A percentile compares a stretch with the other conserved stretches of the same genome.
Evolutionary conservation across 2,888 invertebrate genomes (phyloP).

Genomic region (Pteria penguin): DNA sequence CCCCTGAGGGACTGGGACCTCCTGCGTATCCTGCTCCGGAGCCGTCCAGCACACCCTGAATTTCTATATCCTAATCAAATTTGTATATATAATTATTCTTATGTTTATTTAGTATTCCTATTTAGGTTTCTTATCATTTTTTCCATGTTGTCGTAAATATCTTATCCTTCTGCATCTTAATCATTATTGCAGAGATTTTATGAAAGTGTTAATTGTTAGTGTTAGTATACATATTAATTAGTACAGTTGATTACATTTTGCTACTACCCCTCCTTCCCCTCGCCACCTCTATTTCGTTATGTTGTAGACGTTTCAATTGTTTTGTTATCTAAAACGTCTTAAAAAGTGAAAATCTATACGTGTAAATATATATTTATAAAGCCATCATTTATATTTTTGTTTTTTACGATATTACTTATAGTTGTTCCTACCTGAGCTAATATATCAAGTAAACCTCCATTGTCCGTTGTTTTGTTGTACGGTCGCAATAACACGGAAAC

Average conservation of each 20-base stretch:
- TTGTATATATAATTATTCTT: background rate
- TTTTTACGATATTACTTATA: background rate
- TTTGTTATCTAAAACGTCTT: no score
- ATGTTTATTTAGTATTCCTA: background rate
- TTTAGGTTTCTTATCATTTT: background rate
- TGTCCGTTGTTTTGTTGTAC: conserved; percentile 47
- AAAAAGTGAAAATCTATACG: background rate
- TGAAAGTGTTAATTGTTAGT: no score
- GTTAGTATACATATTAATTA: no score
- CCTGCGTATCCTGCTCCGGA: conserved; percentile 63
- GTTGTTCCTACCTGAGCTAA: conserved; percentile 58
- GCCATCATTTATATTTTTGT: no score
- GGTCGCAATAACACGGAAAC: conserved; percentile 48
- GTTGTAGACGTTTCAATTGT: no score
- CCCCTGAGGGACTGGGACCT: conserved; percentile 26
- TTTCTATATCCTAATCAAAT: conserved; percentile 47
- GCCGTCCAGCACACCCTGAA: conserved; percentile 61
- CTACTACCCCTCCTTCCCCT: no score
- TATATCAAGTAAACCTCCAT: conserved; percentile 57
- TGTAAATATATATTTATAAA: background rate
- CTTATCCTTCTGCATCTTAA: no score
- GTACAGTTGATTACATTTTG: no score
- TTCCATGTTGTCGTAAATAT: background rate
- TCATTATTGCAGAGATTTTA: no score
- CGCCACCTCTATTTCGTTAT: no score